phyloP scores from a whole-genome alignment of 2,113 vertebrate genomes.

The Rhegmatorhina hoffmannsi region DNA sequence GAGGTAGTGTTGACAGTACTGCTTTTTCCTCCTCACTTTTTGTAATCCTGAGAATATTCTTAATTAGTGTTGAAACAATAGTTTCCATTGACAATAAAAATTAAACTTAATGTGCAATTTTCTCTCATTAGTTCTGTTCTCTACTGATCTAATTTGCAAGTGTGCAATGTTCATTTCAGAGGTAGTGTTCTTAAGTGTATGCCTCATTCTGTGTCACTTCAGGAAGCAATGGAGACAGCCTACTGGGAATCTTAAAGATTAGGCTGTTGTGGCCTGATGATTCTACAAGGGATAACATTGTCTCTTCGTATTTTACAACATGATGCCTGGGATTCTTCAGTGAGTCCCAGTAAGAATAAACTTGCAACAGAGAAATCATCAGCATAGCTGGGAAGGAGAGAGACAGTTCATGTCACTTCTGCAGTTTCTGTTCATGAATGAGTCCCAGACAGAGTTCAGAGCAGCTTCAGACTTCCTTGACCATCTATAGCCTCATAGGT shows the following conservation, averaged over 20 bases:
- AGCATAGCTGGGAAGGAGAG: not conserved
- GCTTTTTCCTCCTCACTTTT: not conserved
- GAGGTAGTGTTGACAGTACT: not conserved
- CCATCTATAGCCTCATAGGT: not conserved
- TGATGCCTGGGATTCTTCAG: not conserved
- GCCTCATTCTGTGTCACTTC: not conserved
- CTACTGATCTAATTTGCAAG: not conserved
- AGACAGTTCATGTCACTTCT: not conserved
- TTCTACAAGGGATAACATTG: not conserved
- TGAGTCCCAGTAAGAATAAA: not conserved
- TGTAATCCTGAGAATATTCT: not conserved
- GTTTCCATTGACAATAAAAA: not conserved
- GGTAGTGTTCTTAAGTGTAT: not conserved
- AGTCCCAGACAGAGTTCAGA: not conserved
- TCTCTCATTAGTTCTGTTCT: conserved; percentile 1
- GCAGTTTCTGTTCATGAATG: not conserved
- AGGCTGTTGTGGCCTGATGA: not conserved
- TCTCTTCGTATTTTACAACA: not conserved
- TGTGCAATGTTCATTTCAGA: not conserved
- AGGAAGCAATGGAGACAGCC: not conserved
- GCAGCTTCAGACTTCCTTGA: not conserved
- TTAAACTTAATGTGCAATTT: not conserved
- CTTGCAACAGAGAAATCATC: not conserved
- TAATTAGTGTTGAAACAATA: not conserved
- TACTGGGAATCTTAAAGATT: not conserved